Percentiles rank a stretch among this genome's conserved stretches.
These are phyloP conservation scores for Drosophila nr. medialis DNA, from an alignment of 2,888 invertebrate species.

Conservation along the genomic window DNA sequence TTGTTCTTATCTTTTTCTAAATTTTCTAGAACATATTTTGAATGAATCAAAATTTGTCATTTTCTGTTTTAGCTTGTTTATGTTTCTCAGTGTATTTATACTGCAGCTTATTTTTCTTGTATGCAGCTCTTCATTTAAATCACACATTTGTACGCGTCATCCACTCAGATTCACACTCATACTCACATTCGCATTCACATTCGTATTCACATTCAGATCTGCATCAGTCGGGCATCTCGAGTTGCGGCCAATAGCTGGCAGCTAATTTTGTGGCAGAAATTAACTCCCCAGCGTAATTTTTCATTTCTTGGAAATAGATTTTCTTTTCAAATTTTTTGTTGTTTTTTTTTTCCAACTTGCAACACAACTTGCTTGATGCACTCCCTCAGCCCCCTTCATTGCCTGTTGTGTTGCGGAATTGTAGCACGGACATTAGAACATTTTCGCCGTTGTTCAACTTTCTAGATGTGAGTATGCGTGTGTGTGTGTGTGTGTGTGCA, in stretches of 20 bases:
- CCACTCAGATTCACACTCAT: constrained; percentile 32
- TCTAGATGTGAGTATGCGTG: constrained; percentile 36
- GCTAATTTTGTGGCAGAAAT: constrained; percentile 74
- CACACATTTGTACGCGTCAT: constrained; percentile 73
- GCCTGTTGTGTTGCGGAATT: constrained; percentile 33
- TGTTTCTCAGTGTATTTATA: neutral
- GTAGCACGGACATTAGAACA: constrained; percentile 64
- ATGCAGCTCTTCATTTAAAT: constrained; percentile 68
- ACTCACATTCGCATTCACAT: neutral
- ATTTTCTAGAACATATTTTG: neutral
- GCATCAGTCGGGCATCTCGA: constrained; percentile 18
- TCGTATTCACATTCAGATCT: constrained; percentile 32
- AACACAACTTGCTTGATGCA: constrained; percentile 51
- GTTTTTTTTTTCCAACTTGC: constrained; percentile 19
- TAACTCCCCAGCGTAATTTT: constrained; percentile 78
- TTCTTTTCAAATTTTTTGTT: neutral
- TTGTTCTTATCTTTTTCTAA: neutral
- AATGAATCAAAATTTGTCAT: neutral
- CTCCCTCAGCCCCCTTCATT: neutral
- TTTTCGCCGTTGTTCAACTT: constrained; percentile 53
- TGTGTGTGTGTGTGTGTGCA: constrained; percentile 12
- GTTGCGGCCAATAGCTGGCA: constrained; percentile 64
- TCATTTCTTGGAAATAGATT: constrained; percentile 76
- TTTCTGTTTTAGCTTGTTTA: too few relatives aligned
- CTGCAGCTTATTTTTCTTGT: constrained; percentile 2